These are phyloP conservation scores for Diadegma fenestrale DNA, from an alignment of 2,888 invertebrate species.

Conservation along the genomic window DNA sequence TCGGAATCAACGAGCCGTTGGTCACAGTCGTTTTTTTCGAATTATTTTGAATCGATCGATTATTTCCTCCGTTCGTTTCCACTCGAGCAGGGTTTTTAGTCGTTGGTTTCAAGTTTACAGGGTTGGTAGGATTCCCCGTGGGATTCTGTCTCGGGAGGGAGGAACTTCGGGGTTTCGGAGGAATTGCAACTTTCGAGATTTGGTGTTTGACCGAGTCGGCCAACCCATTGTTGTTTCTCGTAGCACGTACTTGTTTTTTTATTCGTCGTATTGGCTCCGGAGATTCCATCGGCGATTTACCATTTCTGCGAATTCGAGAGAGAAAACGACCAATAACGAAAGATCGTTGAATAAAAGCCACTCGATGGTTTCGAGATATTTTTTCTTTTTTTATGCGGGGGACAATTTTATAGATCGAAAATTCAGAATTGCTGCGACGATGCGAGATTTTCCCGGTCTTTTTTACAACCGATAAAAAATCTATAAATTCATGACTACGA, in stretches of 20 bases:
- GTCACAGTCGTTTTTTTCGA: conserved; percentile 40
- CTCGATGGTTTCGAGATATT: neutral
- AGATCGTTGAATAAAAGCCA: neutral
- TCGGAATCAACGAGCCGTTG: conserved; percentile 65
- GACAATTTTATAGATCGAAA: neutral
- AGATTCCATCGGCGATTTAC: conserved; percentile 55
- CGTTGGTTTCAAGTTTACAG: conserved; percentile 47
- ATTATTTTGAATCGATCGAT: conserved; percentile 51
- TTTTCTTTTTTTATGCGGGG: neutral
- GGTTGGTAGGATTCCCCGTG: conserved; percentile 18
- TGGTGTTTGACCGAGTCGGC: neutral
- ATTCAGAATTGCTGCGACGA: too few species aligned
- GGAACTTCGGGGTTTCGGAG: conserved; percentile 61
- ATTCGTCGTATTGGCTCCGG: conserved; percentile 55
- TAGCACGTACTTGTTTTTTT: conserved; percentile 44
- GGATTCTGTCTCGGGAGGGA: conserved; percentile 48
- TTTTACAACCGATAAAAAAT: too few species aligned
- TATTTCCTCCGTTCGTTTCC: conserved; percentile 31
- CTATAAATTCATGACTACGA: too few species aligned
- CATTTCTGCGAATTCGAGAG: conserved; percentile 41
- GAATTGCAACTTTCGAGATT: conserved; percentile 9
- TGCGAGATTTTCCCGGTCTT: too few species aligned
- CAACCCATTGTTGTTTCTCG: conserved; percentile 31
- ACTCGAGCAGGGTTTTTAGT: conserved; percentile 28
- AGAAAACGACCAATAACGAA: neutral